phyloP scores from a whole-genome alignment of 2,113 vertebrate genomes.

The Proteles cristata region DNA sequence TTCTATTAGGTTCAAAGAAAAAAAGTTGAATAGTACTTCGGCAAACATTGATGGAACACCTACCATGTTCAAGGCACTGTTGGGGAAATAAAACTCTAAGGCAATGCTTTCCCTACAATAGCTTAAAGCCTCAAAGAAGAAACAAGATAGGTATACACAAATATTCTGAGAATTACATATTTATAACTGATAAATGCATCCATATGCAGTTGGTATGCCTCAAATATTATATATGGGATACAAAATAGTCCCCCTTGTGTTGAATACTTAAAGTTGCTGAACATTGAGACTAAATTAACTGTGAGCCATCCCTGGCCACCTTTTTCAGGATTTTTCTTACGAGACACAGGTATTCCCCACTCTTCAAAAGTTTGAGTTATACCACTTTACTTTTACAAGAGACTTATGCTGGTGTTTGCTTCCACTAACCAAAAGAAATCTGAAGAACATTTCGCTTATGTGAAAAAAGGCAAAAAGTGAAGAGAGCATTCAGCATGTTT shows the following conservation, averaged over 20 bases:
- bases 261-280: not conserved
- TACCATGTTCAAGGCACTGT: not conserved
- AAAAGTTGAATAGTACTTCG: not conserved
- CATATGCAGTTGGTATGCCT: not conserved
- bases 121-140: not conserved
- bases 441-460: not conserved
- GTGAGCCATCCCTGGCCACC: not conserved
- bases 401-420: not conserved
- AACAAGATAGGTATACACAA: not conserved
- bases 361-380: not conserved
- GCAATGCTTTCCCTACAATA: not conserved
- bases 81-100: constrained; percentile 6
- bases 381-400: not conserved
- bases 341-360: not conserved
- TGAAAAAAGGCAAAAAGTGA: not conserved
- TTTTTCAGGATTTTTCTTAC: not conserved
- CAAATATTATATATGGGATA: not conserved
- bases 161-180: not conserved
- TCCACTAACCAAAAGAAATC: not conserved
- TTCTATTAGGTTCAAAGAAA: constrained; percentile 43
- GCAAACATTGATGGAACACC: constrained; percentile 12
- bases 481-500: not conserved
- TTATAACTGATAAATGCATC: not conserved
- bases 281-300: not conserved
- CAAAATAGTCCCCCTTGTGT: not conserved